A percentile compares a stretch with the other conserved stretches of the same genome.
These are phyloP conservation scores for Ceratosolen solmsi DNA, from an alignment of 1,140 invertebrate species.

Conservation along the genomic window DNA sequence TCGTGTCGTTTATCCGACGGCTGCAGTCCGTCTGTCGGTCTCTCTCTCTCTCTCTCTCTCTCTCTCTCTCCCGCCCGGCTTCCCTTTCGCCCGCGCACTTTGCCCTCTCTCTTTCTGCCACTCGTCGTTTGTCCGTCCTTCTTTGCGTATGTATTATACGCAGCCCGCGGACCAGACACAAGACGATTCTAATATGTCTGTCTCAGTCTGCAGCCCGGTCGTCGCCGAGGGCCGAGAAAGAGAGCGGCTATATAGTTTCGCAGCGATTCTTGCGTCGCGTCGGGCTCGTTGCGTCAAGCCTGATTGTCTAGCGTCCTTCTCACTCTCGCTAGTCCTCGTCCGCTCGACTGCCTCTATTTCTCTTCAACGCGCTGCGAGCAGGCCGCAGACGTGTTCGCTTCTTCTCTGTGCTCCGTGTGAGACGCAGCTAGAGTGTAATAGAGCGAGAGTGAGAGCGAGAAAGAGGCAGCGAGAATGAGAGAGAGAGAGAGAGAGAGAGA, in stretches of 20 bases:
- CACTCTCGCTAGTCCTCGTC: not conserved
- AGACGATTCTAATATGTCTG: conserved; percentile 16
- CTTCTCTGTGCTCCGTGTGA: not conserved
- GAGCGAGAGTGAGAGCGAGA: not conserved
- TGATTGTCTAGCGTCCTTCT: conserved; percentile 20
- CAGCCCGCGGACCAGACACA: conserved; percentile 7
- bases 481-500: no score
- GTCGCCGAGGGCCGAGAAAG: not conserved
- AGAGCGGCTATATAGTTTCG: not conserved
- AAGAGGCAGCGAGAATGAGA: not conserved
- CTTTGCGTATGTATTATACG: conserved; percentile 5
- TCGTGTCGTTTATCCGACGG: not conserved
- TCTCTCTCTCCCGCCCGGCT: not conserved
- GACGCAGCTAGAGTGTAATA: not conserved
- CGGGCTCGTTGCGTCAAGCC: conserved; percentile 15
- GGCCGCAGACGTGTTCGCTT: not conserved
- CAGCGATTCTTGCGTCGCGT: conserved; percentile 10
- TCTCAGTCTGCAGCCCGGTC: conserved; percentile 17
- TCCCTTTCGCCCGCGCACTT: not conserved
- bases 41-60: conserved; percentile 6
- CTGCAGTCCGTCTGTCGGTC: not conserved
- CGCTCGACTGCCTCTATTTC: conserved; percentile 10
- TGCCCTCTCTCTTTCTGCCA: not conserved
- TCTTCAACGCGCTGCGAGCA: not conserved
- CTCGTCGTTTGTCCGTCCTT: conserved; percentile 5